These are phyloP conservation scores for Urocyon cinereoargenteus DNA, from an alignment of 2,797 vertebrate species.

Conservation along the genomic window DNA sequence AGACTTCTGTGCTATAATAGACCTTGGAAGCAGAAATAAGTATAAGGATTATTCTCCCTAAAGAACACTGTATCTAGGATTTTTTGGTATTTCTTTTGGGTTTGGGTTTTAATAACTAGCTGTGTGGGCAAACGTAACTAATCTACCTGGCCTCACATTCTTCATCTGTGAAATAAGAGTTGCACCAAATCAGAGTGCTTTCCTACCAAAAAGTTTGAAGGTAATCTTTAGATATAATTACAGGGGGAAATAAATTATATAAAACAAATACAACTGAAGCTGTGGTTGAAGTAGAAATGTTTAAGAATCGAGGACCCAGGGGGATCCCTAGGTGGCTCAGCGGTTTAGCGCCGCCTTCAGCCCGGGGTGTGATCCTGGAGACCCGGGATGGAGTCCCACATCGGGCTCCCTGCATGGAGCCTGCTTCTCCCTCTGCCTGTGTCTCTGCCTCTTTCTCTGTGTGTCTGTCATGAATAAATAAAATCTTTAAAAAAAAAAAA, in stretches of 20 bases:
- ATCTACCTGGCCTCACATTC: neutral
- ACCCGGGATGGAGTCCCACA: no score
- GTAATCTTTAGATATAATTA: slow-evolving; percentile 42
- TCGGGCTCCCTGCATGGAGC: no score
- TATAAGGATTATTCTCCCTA: neutral
- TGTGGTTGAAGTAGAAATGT: neutral
- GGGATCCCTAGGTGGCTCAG: no score
- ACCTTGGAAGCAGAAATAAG: neutral
- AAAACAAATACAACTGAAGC: neutral
- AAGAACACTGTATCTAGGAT: neutral
- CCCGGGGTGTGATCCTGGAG: no score
- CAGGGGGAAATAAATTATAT: neutral
- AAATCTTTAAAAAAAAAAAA: no score
- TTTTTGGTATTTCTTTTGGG: neutral
- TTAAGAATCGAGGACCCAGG: neutral
- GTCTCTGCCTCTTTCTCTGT: no score
- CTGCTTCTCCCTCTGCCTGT: no score
- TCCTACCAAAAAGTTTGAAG: slow-evolving; percentile 32
- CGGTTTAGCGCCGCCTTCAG: no score
- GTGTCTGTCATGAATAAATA: no score
- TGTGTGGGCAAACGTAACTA: neutral
- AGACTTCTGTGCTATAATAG: neutral
- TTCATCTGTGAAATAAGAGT: slow-evolving; percentile 50
- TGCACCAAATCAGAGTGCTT: neutral
- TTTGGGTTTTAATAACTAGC: slow-evolving; percentile 50